These are phyloP conservation scores for Steromphala cineraria DNA, from an alignment of 2,888 invertebrate genomes.

Conservation along the genomic window DNA sequence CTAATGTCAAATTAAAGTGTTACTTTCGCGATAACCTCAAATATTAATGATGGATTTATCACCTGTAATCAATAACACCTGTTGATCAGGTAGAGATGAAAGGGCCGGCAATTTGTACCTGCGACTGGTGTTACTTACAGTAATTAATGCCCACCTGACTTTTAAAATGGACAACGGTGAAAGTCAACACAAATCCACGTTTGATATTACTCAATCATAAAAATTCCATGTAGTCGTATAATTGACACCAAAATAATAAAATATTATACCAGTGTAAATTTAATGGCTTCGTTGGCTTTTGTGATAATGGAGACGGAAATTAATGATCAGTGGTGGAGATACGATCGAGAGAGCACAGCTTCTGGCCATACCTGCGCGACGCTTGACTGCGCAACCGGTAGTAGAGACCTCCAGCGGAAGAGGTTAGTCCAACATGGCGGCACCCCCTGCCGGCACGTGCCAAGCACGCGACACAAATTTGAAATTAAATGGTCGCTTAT, in stretches of 20 bases:
- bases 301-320: neutral
- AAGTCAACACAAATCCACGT: no score
- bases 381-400: neutral
- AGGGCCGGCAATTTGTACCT: neutral
- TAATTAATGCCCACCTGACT: neutral
- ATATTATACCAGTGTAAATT: no score
- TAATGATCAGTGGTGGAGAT: neutral
- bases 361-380: neutral
- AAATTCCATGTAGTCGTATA: no score
- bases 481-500: constrained; percentile 1
- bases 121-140: neutral
- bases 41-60: no score
- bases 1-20: no score
- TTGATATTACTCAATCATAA: no score
- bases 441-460: neutral
- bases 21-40: no score
- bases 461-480: constrained; percentile 2
- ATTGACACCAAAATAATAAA: no score
- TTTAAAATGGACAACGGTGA: neutral
- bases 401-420: neutral
- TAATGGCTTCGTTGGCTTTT: neutral
- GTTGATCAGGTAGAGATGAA: neutral
- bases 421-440: neutral
- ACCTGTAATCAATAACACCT: neutral
- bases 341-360: neutral